These are phyloP conservation scores for Hydractinia symbiolongicarpus DNA, from an alignment of 30 jellyfish, hydroid and myxozoan species.

Conservation along the genomic window DNA sequence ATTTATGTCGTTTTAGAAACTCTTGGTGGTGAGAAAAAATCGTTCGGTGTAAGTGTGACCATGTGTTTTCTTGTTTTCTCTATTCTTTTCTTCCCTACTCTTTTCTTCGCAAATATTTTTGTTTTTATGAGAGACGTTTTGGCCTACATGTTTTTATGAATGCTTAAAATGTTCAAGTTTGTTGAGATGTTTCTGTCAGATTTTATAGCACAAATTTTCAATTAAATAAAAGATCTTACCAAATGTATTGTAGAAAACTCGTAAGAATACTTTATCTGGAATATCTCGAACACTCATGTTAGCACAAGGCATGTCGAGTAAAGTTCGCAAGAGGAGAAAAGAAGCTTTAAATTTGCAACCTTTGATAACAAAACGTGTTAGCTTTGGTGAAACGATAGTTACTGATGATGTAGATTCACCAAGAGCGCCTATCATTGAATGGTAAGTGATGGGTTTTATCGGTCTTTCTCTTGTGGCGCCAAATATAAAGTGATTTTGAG, in stretches of 20 bases:
- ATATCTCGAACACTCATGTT: conserved; percentile 24
- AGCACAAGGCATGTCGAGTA: conserved; percentile 18
- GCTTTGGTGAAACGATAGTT: conserved; percentile 19
- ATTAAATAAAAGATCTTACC: neutral
- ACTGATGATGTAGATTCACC: neutral
- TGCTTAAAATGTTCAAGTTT: no score
- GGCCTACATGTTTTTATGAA: no score
- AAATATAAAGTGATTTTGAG: no score
- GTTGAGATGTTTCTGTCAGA: no score
- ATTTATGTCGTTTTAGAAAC: no score
- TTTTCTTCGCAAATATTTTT: no score
- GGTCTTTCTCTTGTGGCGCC: neutral
- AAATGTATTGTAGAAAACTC: neutral
- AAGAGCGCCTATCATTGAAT: neutral
- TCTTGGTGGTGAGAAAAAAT: no score
- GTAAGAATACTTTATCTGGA: neutral
- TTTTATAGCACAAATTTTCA: no score
- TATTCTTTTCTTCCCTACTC: no score
- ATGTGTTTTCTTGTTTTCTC: no score
- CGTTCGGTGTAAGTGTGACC: no score
- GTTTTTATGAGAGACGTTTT: no score
- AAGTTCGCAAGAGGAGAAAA: neutral
- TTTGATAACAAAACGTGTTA: conserved; percentile 19
- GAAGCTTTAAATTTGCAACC: neutral
- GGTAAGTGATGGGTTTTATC: neutral